These are phyloP conservation scores for Synergus itoensis DNA, from an alignment of 2,888 invertebrate genomes.

Conservation along the genomic window DNA sequence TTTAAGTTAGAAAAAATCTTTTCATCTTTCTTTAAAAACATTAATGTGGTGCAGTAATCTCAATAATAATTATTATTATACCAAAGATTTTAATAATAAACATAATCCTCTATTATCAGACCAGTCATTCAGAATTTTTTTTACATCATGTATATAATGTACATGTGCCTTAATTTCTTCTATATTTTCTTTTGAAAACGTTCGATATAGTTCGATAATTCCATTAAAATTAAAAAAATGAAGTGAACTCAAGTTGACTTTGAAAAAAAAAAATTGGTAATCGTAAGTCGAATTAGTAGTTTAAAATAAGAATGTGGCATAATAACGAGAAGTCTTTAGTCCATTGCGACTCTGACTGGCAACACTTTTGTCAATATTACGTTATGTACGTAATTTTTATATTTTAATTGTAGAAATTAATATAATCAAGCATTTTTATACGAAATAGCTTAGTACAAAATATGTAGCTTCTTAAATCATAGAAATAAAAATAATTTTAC, in stretches of 20 bases:
- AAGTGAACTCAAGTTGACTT: not conserved
- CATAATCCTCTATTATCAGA: constrained; percentile 48
- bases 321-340: not conserved
- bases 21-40: not conserved
- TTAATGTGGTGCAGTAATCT: constrained; percentile 54
- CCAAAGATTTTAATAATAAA: constrained; percentile 72
- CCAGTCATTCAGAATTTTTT: constrained; percentile 49
- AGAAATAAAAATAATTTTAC: constrained; percentile 60
- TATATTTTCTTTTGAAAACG: not conserved
- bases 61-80: constrained; percentile 71
- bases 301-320: constrained; percentile 11
- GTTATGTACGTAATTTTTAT: constrained; percentile 43
- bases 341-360: not conserved
- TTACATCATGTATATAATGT: constrained; percentile 51
- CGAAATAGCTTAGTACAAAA: constrained; percentile 64
- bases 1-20: not conserved
- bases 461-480: constrained; percentile 62
- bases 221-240: not conserved
- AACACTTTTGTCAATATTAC: not conserved
- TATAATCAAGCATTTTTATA: constrained; percentile 62
- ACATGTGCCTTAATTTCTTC: constrained; percentile 48
- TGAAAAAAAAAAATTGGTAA: not conserved
- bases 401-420: constrained; percentile 62
- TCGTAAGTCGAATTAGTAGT: not conserved
- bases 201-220: not conserved